These are phyloP conservation scores for Hippocampus kuda DNA, from an alignment of 2,797 vertebrate genomes.

Conservation along the genomic window DNA sequence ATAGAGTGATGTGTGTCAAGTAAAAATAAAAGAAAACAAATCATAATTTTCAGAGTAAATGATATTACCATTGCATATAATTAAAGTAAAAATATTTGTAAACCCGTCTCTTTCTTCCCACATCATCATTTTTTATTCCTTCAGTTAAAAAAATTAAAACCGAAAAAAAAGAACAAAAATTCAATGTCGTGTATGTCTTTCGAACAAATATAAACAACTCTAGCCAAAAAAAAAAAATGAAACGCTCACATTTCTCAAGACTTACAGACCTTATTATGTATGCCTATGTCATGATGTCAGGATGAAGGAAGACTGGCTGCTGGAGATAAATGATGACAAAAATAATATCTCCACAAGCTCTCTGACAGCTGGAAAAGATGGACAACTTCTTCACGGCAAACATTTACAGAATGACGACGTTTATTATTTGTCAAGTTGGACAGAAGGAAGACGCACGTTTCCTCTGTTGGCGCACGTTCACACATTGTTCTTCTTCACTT, in stretches of 20 bases:
- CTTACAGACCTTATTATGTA: not conserved
- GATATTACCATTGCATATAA: no score
- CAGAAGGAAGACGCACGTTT: slow-evolving; percentile 45
- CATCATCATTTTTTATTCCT: no score
- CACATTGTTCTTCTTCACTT: slow-evolving; percentile 23
- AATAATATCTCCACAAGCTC: slow-evolving; percentile 17
- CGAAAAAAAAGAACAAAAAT: not conserved
- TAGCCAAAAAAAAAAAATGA: not conserved
- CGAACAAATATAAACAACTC: not conserved
- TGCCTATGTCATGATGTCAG: not conserved
- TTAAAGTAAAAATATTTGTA: no score
- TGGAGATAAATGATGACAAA: slow-evolving; percentile 51
- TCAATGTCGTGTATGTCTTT: not conserved
- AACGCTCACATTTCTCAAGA: not conserved
- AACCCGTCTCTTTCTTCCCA: no score
- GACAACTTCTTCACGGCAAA: not conserved
- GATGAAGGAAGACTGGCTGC: slow-evolving; percentile 29
- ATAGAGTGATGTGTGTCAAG: no score
- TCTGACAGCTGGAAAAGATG: slow-evolving; percentile 14
- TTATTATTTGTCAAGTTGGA: slow-evolving; percentile 62
- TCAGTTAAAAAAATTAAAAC: no score
- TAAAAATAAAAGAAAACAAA: no score
- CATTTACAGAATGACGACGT: slow-evolving; percentile 25
- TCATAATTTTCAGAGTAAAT: no score
- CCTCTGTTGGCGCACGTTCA: slow-evolving; percentile 15